phyloP scores from a whole-genome alignment of 1,140 invertebrate genomes.

The Hermetia illucens region DNA sequence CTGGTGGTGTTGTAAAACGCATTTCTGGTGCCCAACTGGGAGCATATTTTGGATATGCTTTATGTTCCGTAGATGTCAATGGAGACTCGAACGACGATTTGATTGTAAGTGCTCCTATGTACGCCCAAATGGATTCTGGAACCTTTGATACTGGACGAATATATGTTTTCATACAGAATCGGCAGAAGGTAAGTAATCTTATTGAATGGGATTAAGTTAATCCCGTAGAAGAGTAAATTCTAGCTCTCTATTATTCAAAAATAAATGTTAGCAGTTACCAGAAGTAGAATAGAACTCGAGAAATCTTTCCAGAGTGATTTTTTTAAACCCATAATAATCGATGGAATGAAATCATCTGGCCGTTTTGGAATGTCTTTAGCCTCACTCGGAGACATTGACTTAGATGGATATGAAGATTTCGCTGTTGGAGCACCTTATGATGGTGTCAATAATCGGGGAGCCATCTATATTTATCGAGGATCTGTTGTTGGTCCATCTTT shows the following conservation, averaged over 20 bases:
- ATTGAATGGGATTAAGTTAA: no score
- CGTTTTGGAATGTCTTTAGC: slow-evolving; percentile 41
- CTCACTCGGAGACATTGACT: slow-evolving; percentile 41
- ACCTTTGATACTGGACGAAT: slow-evolving; percentile 76
- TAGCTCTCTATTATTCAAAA: no score
- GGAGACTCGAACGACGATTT: slow-evolving; percentile 80
- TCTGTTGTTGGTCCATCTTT: slow-evolving; percentile 50
- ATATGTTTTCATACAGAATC: slow-evolving; percentile 66
- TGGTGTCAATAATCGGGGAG: no score
- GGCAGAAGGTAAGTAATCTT: no score
- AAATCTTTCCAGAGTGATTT: no score
- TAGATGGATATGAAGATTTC: slow-evolving; percentile 42
- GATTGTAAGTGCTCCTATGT: slow-evolving; percentile 83
- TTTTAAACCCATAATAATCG: no score
- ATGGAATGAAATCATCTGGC: no score
- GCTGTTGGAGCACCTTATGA: slow-evolving; percentile 48
- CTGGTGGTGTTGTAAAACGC: slow-evolving; percentile 61
- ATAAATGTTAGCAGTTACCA: no score
- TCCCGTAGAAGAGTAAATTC: no score
- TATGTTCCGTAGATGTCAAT: slow-evolving; percentile 76
- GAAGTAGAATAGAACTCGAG: no score
- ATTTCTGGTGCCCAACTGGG: slow-evolving; percentile 81
- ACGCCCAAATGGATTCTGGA: slow-evolving; percentile 63
- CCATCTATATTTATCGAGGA: slow-evolving; percentile 73
- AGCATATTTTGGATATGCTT: slow-evolving; percentile 81